These are phyloP conservation scores for Pseudopipra pipra DNA, from an alignment of 2,113 vertebrate genomes.

Conservation along the genomic window DNA sequence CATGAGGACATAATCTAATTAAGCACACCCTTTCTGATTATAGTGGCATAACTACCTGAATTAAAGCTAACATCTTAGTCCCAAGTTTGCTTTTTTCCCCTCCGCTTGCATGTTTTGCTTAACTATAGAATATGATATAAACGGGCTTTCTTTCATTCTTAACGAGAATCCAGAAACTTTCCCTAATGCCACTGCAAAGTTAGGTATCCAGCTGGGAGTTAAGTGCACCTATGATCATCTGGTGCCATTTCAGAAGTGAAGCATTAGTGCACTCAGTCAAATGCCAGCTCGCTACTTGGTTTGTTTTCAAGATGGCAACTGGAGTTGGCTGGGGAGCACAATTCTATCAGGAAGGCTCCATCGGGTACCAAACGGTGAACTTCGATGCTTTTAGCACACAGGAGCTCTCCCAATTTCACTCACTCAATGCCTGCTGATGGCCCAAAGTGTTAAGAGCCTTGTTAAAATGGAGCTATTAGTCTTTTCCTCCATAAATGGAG, in stretches of 20 bases:
- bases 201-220: conserved; percentile 8
- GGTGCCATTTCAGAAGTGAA: conserved; percentile 50
- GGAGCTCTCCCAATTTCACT: conserved; percentile 69
- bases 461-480: conserved; percentile 78
- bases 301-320: conserved; percentile 43
- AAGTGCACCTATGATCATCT: conserved; percentile 40
- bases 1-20: neutral
- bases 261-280: conserved; percentile 60
- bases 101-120: neutral
- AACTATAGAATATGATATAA: neutral
- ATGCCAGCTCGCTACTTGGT: conserved; percentile 45
- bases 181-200: conserved; percentile 11
- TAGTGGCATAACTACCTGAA: neutral
- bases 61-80: neutral
- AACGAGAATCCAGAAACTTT: conserved; percentile 36
- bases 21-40: neutral
- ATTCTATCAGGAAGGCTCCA: conserved; percentile 52
- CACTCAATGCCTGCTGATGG: conserved; percentile 68
- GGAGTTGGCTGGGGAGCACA: conserved; percentile 25
- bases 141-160: conserved; percentile 38
- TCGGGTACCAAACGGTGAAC: conserved; percentile 52
- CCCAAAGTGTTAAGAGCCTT: conserved; percentile 73
- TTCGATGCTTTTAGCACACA: conserved; percentile 73
- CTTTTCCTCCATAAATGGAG: conserved; percentile 71
- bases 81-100: neutral